Conservation (phyloP, 2,797 vertebrate species). For the Rhadinocentrus ornatus region DNA sequence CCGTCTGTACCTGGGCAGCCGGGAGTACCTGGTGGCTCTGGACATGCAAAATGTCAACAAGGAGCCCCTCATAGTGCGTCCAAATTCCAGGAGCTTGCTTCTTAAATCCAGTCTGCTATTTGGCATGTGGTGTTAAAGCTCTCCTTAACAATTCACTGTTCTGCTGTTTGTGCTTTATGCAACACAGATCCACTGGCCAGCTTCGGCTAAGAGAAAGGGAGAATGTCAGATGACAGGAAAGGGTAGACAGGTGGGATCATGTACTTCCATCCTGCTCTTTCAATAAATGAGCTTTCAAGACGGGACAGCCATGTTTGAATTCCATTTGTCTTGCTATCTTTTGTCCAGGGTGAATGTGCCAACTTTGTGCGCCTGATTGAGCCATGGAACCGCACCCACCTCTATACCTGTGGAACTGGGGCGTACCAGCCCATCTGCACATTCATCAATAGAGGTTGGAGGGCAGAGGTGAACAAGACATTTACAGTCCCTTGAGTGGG, state of each 20-base stretch:
- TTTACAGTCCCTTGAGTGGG: slow-evolving; percentile 38
- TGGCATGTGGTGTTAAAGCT: slow-evolving; percentile 36
- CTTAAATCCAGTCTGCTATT: slow-evolving; percentile 40
- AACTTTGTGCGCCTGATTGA: slow-evolving; percentile 89
- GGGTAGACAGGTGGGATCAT: slow-evolving; percentile 82
- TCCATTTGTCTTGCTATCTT: slow-evolving; percentile 36
- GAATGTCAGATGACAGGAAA: slow-evolving; percentile 90
- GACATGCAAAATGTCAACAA: slow-evolving; percentile 91
- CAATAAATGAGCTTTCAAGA: slow-evolving; percentile 33
- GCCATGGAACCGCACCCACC: slow-evolving; percentile 89
- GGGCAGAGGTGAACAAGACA: slow-evolving; percentile 82
- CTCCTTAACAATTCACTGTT: slow-evolving; percentile 27
- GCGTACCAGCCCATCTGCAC: slow-evolving; percentile 89
- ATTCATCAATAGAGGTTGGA: slow-evolving; percentile 88
- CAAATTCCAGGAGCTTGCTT: slow-evolving; percentile 3
- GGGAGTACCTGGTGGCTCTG: slow-evolving; percentile 89
- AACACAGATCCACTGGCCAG: slow-evolving; percentile 87
- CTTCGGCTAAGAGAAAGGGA: slow-evolving; percentile 84
- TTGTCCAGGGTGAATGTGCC: slow-evolving; percentile 86
- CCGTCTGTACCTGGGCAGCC: slow-evolving; percentile 88
- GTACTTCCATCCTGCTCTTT: slow-evolving; percentile 54
- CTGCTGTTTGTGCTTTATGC: slow-evolving; percentile 16
- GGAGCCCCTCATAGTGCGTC: slow-evolving; percentile 88
- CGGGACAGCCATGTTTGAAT: slow-evolving; percentile 49
- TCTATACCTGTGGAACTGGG: slow-evolving; percentile 88